These are phyloP conservation scores for Chrysopa pallens DNA, from an alignment of 1,140 invertebrate species.

Conservation along the genomic window DNA sequence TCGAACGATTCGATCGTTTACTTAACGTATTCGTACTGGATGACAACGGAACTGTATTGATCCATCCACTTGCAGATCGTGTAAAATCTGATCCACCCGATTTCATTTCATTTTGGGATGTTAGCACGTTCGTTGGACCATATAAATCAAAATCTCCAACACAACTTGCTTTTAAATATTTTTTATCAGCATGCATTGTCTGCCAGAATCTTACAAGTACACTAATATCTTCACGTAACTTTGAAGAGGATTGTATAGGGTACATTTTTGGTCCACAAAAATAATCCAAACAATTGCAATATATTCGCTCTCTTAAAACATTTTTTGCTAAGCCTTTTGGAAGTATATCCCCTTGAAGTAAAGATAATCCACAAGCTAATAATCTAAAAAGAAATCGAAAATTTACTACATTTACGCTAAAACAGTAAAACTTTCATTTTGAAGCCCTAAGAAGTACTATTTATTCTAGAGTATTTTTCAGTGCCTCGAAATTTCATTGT, in stretches of 20 bases:
- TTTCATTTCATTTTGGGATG: conserved; percentile 14
- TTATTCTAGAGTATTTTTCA: too few species aligned
- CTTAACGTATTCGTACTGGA: conserved; percentile 53
- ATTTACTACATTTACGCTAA: too few species aligned
- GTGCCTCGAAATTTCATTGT: too few species aligned
- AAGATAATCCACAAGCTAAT: conserved; percentile 73
- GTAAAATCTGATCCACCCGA: conserved; percentile 30
- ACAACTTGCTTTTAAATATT: conserved; percentile 72
- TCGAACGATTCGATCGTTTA: conserved; percentile 59
- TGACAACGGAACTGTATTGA: conserved; percentile 66
- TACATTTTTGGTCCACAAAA: conserved; percentile 75
- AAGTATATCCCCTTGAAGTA: conserved; percentile 87
- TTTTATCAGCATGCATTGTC: conserved; percentile 89
- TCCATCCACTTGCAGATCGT: conserved; percentile 60
- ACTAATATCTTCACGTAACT: conserved; percentile 75
- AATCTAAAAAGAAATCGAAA: conserved; percentile 53
- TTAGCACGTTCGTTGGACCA: conserved; percentile 26
- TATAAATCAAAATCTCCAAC: conserved; percentile 35
- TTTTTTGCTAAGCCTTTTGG: conserved; percentile 76
- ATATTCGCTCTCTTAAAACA: conserved; percentile 84
- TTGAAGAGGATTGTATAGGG: conserved; percentile 58
- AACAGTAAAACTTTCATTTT: too few species aligned
- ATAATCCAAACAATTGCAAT: conserved; percentile 87
- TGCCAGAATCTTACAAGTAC: conserved; percentile 92
- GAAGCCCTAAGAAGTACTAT: too few species aligned